These are phyloP conservation scores for Euura lappo DNA, from an alignment of 1,140 invertebrate species.

Conservation along the genomic window DNA sequence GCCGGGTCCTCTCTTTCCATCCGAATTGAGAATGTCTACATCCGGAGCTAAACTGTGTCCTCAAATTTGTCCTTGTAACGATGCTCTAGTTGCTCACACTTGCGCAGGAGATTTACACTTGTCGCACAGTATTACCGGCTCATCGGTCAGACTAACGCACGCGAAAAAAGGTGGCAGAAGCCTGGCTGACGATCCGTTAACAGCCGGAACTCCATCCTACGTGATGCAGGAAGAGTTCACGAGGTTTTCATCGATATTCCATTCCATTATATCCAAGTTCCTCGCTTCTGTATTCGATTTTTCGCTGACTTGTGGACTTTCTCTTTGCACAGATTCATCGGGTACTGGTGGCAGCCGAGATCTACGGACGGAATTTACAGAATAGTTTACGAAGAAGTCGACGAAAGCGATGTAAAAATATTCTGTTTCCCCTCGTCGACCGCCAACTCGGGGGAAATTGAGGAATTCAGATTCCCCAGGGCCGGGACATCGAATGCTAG, in stretches of 20 bases:
- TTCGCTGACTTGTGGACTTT: not conserved
- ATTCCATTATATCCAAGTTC: not conserved
- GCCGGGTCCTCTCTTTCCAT: conserved; percentile 73
- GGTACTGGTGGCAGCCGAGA: conserved; percentile 97
- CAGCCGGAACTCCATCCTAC: conserved; percentile 93
- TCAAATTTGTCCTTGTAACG: conserved; percentile 88
- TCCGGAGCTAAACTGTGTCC: conserved; percentile 82
- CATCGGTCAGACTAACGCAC: conserved; percentile 78
- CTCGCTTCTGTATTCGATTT: not conserved
- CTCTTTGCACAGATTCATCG: conserved; percentile 74
- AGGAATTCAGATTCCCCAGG: conserved; percentile 92
- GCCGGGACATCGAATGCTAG: conserved; percentile 90
- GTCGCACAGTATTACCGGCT: conserved; percentile 77
- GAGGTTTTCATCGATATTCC: conserved; percentile 36
- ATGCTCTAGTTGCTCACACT: conserved; percentile 89
- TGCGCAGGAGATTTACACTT: conserved; percentile 91
- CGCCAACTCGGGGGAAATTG: conserved; percentile 77
- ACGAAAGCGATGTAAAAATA: conserved; percentile 92
- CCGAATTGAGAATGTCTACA: conserved; percentile 71
- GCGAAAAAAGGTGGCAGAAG: conserved; percentile 77
- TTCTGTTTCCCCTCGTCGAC: conserved; percentile 86
- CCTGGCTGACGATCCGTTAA: conserved; percentile 82
- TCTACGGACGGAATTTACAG: conserved; percentile 78
- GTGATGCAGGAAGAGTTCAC: conserved; percentile 99
- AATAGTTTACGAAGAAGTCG: conserved; percentile 96